Conservation (phyloP, 2,888 invertebrate species). For the Drosophila trichaetosa region DNA sequence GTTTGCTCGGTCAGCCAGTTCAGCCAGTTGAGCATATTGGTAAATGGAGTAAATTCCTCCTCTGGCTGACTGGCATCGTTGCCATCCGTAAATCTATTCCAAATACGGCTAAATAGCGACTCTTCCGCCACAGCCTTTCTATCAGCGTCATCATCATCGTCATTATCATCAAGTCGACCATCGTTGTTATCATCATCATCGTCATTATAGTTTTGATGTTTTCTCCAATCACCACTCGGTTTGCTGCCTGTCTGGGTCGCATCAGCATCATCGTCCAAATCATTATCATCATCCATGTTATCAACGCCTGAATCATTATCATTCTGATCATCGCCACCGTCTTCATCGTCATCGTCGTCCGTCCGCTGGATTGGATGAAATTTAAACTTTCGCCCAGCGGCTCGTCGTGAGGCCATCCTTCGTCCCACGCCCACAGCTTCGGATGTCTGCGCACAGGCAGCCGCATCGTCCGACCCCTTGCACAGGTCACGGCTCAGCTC, state of each 20-base stretch:
- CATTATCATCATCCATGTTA: conserved; percentile 18
- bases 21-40: conserved; percentile 81
- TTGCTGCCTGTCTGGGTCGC: background rate
- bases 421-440: conserved; percentile 34
- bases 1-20: conserved; percentile 69
- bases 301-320: conserved; percentile 31
- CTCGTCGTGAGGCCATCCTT: conserved; percentile 31
- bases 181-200: conserved; percentile 33
- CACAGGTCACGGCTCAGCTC: conserved; percentile 56
- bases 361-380: conserved; percentile 82
- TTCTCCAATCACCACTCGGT: background rate
- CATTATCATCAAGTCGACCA: conserved; percentile 41
- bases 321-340: conserved; percentile 1
- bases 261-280: background rate
- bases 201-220: background rate
- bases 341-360: conserved; percentile 50
- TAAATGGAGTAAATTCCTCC: conserved; percentile 37
- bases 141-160: conserved; percentile 46
- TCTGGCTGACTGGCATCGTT: conserved; percentile 12
- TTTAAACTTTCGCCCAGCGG: conserved; percentile 73
- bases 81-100: conserved; percentile 43
- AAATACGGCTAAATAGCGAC: conserved; percentile 54
- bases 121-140: conserved; percentile 48
- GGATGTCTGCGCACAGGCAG: conserved; percentile 29
- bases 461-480: conserved; percentile 40